Evolutionary conservation across 2,797 vertebrate genomes (phyloP).

Genomic region (Helarctos malayanus): DNA sequence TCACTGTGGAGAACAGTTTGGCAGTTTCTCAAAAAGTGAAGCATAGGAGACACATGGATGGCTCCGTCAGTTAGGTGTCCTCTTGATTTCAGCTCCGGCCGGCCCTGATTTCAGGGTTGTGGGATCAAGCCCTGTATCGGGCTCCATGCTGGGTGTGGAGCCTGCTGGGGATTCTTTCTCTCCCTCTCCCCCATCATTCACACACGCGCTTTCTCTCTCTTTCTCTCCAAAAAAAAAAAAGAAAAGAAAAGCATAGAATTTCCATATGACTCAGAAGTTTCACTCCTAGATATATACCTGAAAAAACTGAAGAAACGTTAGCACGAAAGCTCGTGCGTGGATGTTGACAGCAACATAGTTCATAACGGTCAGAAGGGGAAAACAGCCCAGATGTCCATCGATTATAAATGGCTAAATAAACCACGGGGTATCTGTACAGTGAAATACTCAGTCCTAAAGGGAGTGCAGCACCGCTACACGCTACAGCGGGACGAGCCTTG

Average conservation of each 20-base stretch:
- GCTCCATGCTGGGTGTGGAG: not conserved
- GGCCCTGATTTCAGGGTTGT: not conserved
- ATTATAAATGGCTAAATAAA: not conserved
- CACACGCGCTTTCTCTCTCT: not conserved
- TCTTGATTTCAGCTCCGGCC: not conserved
- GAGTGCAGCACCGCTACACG: no score
- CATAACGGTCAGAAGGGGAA: not conserved
- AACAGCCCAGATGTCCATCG: not conserved
- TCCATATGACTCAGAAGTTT: not conserved
- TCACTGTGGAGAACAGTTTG: not conserved
- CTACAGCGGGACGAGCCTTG: fast-evolving
- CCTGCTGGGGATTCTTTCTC: not conserved
- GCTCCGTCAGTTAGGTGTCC: not conserved
- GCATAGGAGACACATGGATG: not conserved
- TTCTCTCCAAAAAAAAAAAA: no score
- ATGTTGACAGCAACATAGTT: not conserved
- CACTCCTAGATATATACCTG: no score
- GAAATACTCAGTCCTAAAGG: not conserved
- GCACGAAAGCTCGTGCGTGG: not conserved
- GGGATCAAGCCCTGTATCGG: not conserved
- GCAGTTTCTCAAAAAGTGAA: not conserved
- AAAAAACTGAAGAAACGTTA: not conserved
- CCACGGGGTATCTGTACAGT: fast-evolving
- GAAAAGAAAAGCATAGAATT: not conserved
- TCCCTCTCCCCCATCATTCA: not conserved